Evolutionary conservation across 2,888 invertebrate species (phyloP).

Genomic region (Diaphora mendica): DNA sequence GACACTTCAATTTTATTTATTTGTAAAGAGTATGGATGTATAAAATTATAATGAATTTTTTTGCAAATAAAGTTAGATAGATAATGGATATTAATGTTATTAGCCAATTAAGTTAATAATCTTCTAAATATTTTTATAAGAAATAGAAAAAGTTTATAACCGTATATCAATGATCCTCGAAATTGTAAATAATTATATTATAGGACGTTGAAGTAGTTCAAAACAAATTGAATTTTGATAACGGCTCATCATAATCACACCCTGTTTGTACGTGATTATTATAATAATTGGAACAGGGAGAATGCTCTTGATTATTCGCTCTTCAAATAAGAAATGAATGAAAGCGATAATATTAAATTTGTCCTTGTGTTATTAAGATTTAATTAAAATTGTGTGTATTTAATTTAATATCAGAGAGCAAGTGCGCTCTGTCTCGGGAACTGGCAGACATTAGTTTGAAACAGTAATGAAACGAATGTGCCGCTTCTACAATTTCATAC

Average conservation of each 20-base stretch:
- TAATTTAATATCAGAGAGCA: constrained; percentile 14
- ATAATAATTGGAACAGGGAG: constrained; percentile 52
- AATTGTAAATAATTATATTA: constrained; percentile 27
- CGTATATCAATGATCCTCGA: not conserved
- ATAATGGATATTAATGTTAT: no score
- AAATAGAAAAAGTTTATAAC: not conserved
- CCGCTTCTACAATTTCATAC: constrained; percentile 7
- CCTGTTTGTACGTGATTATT: constrained; percentile 56
- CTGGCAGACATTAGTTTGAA: constrained; percentile 6
- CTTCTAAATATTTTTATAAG: not conserved
- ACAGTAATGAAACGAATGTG: constrained; percentile 12
- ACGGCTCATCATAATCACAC: constrained; percentile 36
- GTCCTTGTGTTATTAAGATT: constrained; percentile 24
- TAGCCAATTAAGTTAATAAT: no score
- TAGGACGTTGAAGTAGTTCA: constrained; percentile 28
- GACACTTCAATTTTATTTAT: no score
- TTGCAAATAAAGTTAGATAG: no score
- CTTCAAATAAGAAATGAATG: constrained; percentile 47
- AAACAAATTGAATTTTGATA: constrained; percentile 50
- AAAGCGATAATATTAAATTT: constrained; percentile 44
- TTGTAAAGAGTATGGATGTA: no score
- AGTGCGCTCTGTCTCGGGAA: not conserved
- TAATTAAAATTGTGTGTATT: constrained; percentile 38
- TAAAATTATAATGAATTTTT: no score
- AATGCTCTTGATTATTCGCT: constrained; percentile 48